Evolutionary conservation across 1,140 invertebrate genomes (phyloP), one percentile per base, ranked within the genome.

Genomic region (Venturia canescens): DNA sequence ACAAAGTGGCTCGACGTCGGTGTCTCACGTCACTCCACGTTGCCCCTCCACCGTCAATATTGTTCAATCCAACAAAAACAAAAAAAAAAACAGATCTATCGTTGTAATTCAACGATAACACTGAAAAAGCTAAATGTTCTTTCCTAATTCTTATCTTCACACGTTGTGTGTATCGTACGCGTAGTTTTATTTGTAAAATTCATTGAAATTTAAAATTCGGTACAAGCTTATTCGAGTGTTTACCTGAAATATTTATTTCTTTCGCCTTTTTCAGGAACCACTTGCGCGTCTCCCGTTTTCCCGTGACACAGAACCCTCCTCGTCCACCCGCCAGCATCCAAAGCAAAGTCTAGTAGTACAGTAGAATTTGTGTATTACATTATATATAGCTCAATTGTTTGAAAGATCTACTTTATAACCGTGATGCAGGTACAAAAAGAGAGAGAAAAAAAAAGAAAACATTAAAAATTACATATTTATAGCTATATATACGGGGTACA

Each of bases 341-440:
- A 38, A 76, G 72, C 72, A 76, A 76, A 76, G 50, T 76, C 48
- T 76, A 76, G 72, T 60, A 60, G 72, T 76, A 76, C 72, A 76
- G n/a, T 57, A 31, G 26, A 15, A 57, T 74, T 53, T 74, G 16
- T 74, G 13, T 53, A 69, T 69, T 69, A 31, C 18, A 44, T 44
- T 44, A 44, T 44, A 44, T 44, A 69, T 29, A 11, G 13, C 15
- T 69, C 66, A 31, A 44, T 69, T 69, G 66, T 69, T 31, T 34
- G 27, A 69, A 31, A 69, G 3, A 69, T 69, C 16, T 31, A 31
- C 29, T 69, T 69, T 18, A 69, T 69, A 23, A 57, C 23, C 21
- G 3, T 63, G 13, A 57, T 57, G 53, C 53, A 16, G 26, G 27
- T 63, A 23, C 60, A 13, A 15, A 69, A 69, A 1, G 16, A 67